Base-by-base conservation (phyloP, 92 coral and sea anemone genomes). In the Porites cylindrica region DNA sequence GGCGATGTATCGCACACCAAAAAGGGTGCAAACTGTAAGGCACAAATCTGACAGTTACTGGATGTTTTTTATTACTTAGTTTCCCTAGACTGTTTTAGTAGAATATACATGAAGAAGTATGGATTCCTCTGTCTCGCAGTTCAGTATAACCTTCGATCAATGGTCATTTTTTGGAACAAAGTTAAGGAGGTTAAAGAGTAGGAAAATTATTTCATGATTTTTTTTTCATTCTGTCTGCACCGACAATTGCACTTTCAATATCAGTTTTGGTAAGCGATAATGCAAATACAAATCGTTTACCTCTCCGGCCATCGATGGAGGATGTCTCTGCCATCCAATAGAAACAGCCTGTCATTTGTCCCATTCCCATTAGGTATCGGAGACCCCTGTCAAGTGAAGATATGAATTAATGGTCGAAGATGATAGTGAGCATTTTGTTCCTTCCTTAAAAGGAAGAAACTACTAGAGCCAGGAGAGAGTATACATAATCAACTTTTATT, bases 261-360 rank as follows among this genome's bases (percentile, higher is more conserved):
- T 32, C 5, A 32, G 4, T 32, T 32, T 32, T 14, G 19, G 3
- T 62, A 62, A 14, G 2, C 19, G 19, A 62, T 62, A 62, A 62
- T 62, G 67, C 67, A 62, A 62, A 62, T 62, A 62, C 29, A 62
- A 62, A 62, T 62, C 67, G 67, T 62, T 62, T 62, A 62, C 67
- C 67, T 62, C 67, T 62, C 67, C 67, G 8, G 67, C 67, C 67
- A 62, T 62, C 67, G 67, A 62, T 62, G 67, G 67, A 62, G 67
- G 67, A 62, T 62, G 67, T 62, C 67, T 62, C 67, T 62, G 67
- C 67, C 67, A 62, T 5, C 67, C 67, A 62, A 62, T 62, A 62
- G 3, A 62, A 62, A 62, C 0, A 3, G 10, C 67, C 67, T 62
- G 67, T 62, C 67, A 2, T 62, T 62, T 62, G 67, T 62, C 67